These are phyloP conservation scores for Lacerta bilineata DNA, from an alignment of 2,797 vertebrate species.

Conservation along the genomic window DNA sequence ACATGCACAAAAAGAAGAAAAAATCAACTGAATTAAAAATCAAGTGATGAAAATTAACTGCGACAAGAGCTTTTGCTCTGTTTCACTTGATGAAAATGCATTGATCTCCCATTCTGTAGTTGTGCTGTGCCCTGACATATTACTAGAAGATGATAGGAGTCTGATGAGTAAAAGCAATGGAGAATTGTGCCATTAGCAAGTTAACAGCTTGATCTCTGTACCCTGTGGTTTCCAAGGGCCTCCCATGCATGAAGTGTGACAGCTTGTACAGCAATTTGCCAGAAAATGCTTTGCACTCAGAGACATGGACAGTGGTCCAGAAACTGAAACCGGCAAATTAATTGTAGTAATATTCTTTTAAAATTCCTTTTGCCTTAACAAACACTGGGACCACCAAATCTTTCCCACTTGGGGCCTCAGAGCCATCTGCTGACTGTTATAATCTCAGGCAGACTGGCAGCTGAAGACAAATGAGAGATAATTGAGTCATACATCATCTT, in stretches of 20 bases:
- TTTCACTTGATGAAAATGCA: constrained; percentile 14
- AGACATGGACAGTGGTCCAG: background rate
- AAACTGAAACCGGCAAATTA: constrained; percentile 17
- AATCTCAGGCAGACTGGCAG: constrained; percentile 1
- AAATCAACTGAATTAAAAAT: background rate
- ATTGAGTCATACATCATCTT: background rate
- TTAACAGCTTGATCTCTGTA: constrained; percentile 12
- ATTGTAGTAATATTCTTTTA: constrained; percentile 40
- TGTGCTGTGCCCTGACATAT: background rate
- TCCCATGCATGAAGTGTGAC: background rate
- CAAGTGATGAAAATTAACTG: constrained; percentile 9
- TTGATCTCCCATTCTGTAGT: background rate
- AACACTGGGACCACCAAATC: constrained; percentile 21
- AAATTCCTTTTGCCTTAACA: constrained; percentile 22
- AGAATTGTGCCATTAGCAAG: accelerated
- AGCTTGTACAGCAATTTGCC: accelerated
- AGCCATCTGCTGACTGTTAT: constrained; percentile 12
- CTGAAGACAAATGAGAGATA: constrained; percentile 1
- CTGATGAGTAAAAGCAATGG: background rate
- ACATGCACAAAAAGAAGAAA: background rate
- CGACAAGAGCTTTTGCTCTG: background rate
- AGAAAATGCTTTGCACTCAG: constrained; percentile 17
- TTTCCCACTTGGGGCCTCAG: background rate
- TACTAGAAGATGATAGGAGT: background rate
- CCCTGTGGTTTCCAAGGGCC: background rate